These are phyloP conservation scores for Drosophila setifemur DNA, from an alignment of 1,140 invertebrate genomes.

Conservation along the genomic window DNA sequence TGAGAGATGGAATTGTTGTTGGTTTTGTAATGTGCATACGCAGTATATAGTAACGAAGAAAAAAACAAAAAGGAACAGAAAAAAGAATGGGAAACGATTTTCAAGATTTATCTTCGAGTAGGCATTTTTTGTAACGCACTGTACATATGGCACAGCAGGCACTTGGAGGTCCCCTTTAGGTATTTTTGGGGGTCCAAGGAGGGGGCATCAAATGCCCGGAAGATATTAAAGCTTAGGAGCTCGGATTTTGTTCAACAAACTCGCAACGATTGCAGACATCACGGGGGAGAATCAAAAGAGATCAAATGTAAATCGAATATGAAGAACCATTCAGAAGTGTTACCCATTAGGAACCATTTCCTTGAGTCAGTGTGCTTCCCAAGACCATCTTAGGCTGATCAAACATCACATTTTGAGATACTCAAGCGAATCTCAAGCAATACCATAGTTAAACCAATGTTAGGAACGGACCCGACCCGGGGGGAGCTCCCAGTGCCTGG, in stretches of 20 bases:
- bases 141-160: conserved; percentile 15
- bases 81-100: neutral
- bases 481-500: neutral
- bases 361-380: too few relatives aligned
- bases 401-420: conserved; percentile 2
- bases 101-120: neutral
- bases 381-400: too few relatives aligned
- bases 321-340: too few relatives aligned
- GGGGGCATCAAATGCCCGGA: conserved; percentile 22
- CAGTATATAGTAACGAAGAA: conserved; percentile 4
- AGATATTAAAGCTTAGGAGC: conserved; percentile 24
- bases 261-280: too few relatives aligned
- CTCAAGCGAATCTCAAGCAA: conserved; percentile 5
- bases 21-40: conserved; percentile 51
- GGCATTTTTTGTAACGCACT: conserved; percentile 34
- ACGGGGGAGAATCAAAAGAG: too few relatives aligned
- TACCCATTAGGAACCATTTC: too few relatives aligned
- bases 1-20: conserved; percentile 70
- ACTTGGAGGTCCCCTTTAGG: conserved; percentile 7
- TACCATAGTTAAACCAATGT: neutral
- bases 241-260: conserved; percentile 24
- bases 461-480: neutral
- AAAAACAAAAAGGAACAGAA: neutral
- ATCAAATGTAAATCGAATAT: too few relatives aligned
- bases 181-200: neutral